These are phyloP conservation scores for Lycia hirtaria DNA, from an alignment of 2,888 invertebrate species.

Conservation along the genomic window DNA sequence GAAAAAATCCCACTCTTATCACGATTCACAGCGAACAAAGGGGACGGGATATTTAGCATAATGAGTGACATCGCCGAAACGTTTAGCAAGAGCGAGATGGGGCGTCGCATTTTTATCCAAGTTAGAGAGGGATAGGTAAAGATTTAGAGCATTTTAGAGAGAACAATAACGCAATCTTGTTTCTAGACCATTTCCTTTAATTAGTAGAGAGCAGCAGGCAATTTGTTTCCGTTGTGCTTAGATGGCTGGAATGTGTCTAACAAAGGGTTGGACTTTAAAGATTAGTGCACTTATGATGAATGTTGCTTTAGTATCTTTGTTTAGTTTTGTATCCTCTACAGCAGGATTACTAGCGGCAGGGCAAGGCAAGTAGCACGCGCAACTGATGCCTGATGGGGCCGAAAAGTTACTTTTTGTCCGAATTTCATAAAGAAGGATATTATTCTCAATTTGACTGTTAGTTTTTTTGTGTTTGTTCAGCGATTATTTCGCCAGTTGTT, in stretches of 20 bases:
- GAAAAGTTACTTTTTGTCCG: no score
- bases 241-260: slow-evolving; percentile 65
- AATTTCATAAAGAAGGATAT: no score
- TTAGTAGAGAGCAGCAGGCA: slow-evolving; percentile 81
- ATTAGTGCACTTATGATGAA: slow-evolving; percentile 1
- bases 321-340: no score
- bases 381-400: no score
- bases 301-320: no score
- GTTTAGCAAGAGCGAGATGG: slow-evolving; percentile 70
- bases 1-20: slow-evolving; percentile 65
- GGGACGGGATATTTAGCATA: slow-evolving; percentile 82
- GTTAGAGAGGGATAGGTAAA: slow-evolving; percentile 52
- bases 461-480: no score
- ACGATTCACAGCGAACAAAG: slow-evolving; percentile 74
- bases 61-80: slow-evolving; percentile 82
- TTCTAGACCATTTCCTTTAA: slow-evolving; percentile 86
- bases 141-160: slow-evolving; percentile 55
- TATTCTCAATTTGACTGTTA: no score
- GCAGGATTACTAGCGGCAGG: no score
- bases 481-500: no score
- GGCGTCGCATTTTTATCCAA: slow-evolving; percentile 14
- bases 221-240: slow-evolving; percentile 72
- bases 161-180: slow-evolving; percentile 86
- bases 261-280: slow-evolving; percentile 44
- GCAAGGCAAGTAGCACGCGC: no score